These are phyloP conservation scores for Thalassoma bifasciatum DNA, from an alignment of 2,113 vertebrate species.

Conservation along the genomic window DNA sequence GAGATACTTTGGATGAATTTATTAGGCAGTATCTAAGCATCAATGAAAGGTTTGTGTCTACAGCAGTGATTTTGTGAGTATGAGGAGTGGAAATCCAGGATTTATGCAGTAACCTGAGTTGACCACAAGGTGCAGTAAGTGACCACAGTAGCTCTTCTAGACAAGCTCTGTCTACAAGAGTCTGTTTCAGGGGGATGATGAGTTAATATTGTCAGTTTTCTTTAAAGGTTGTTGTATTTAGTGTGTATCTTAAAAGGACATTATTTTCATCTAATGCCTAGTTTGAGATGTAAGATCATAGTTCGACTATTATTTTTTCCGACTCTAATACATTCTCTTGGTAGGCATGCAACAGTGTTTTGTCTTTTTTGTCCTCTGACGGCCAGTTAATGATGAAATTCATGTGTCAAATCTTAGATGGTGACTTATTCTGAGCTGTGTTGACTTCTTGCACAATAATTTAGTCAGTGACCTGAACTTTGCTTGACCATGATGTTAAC, in stretches of 20 bases:
- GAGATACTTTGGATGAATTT: background rate
- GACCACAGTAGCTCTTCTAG: slow-evolving; percentile 20
- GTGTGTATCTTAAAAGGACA: no score
- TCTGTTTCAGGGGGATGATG: slow-evolving; percentile 10
- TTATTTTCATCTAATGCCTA: no score
- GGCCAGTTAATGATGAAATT: slow-evolving; percentile 4
- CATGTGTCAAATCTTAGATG: slow-evolving; percentile 9
- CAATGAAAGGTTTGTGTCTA: background rate
- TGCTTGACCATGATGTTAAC: no score
- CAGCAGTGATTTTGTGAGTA: background rate
- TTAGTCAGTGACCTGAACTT: no score
- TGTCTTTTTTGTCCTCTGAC: background rate
- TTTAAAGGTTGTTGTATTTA: no score
- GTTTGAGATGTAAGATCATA: no score
- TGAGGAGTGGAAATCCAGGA: background rate
- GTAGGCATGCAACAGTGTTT: no score
- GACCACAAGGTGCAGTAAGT: slow-evolving; percentile 64
- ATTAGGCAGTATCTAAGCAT: background rate
- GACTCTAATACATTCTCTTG: no score
- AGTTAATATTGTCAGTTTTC: background rate
- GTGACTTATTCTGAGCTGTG: background rate
- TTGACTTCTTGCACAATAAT: background rate
- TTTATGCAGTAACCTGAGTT: slow-evolving; percentile 32
- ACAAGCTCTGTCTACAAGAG: background rate
- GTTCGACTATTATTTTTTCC: no score